Evolutionary conservation across 2,113 vertebrate genomes (phyloP).

Genomic region (Tachuris rubrigastra): DNA sequence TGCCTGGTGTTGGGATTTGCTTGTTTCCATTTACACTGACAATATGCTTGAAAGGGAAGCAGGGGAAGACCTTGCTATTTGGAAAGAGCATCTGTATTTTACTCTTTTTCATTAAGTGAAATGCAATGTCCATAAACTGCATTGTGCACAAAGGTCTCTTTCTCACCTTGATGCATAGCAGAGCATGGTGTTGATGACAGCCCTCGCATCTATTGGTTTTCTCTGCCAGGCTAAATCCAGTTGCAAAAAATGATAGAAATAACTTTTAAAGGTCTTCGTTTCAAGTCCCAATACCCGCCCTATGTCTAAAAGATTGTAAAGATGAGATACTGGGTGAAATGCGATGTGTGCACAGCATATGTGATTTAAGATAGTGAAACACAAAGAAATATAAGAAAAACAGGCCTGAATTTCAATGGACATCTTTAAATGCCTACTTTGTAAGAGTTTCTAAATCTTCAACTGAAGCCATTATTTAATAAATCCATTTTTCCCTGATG

Average conservation of each 20-base stretch:
- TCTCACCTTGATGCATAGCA: conserved; percentile 37
- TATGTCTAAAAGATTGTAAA: conserved; percentile 41
- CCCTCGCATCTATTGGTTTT: conserved; percentile 11
- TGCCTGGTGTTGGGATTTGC: not conserved
- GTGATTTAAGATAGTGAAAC: conserved; percentile 40
- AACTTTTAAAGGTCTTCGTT: conserved; percentile 57
- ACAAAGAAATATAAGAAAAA: conserved; percentile 21
- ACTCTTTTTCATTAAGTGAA: conserved; percentile 43
- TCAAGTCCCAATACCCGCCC: conserved; percentile 19
- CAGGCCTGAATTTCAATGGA: conserved; percentile 1
- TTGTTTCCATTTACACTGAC: conserved; percentile 8
- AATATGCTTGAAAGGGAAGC: not conserved
- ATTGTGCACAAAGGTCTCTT: conserved; percentile 29
- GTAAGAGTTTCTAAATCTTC: conserved; percentile 27
- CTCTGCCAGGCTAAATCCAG: conserved; percentile 23
- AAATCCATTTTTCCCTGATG: conserved; percentile 22
- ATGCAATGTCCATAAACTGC: conserved; percentile 27
- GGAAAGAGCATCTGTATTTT: conserved; percentile 14
- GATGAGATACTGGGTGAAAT: conserved; percentile 32
- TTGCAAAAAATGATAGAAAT: conserved; percentile 54
- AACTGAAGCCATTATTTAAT: not conserved
- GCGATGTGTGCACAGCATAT: conserved; percentile 5
- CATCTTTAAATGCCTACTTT: not conserved
- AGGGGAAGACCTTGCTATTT: not conserved
- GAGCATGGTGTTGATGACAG: conserved; percentile 25